A percentile compares a stretch with the other conserved stretches of the same genome.
phyloP scores from a whole-genome alignment of 2,797 vertebrate genomes.

The Orestias chungarensis region DNA sequence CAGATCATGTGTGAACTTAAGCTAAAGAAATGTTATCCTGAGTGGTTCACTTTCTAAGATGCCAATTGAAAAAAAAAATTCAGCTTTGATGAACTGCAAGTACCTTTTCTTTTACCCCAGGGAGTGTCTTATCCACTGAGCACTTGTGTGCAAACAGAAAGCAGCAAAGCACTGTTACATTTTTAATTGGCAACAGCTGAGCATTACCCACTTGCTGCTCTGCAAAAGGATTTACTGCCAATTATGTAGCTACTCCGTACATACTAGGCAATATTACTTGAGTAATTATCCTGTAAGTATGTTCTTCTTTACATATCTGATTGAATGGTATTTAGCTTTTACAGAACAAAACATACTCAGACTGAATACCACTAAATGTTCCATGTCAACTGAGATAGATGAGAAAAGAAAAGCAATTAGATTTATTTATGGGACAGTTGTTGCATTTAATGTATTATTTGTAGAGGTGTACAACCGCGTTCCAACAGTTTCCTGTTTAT shows the following conservation, averaged over 20 bases:
- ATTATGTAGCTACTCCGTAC: conserved; percentile 14
- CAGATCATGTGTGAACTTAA: neutral
- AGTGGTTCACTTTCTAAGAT: neutral
- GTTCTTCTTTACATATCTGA: conserved; percentile 1
- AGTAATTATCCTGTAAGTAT: conserved; percentile 14
- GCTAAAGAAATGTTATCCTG: neutral
- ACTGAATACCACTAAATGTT: neutral
- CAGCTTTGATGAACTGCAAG: neutral
- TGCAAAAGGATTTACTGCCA: conserved; percentile 25
- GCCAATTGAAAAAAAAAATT: conserved; percentile 1
- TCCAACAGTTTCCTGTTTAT: neutral
- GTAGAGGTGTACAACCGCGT: neutral
- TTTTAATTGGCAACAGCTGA: conserved; percentile 59
- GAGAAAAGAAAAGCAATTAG: neutral
- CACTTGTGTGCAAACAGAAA: conserved; percentile 1
- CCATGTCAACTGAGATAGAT: neutral
- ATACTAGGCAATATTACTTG: conserved; percentile 4
- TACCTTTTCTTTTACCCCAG: neutral
- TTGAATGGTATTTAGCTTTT: conserved; percentile 5
- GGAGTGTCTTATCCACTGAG: conserved; percentile 9
- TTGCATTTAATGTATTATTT: neutral
- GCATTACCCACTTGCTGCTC: conserved; percentile 18
- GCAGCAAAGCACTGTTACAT: conserved; percentile 11
- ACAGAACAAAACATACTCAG: neutral
- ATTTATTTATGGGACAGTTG: neutral